Evolutionary conservation across 2,113 vertebrate genomes (phyloP).

Genomic region (Sander lucioperca): DNA sequence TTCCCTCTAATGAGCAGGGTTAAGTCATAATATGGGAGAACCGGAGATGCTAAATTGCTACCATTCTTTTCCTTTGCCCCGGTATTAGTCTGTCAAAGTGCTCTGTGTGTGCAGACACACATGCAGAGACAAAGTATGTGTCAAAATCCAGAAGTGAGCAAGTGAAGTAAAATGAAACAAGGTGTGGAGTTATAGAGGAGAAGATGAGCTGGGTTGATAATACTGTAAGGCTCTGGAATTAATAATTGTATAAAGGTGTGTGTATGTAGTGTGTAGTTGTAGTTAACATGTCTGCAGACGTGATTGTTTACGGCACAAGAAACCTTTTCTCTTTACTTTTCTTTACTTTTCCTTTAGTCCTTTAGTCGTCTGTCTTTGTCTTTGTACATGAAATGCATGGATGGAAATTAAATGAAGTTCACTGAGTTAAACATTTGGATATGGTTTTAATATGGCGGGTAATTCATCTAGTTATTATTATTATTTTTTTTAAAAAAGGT

Average conservation of each 20-base stretch:
- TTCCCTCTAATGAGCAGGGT: conserved; percentile 56
- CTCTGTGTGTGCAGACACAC: conserved; percentile 34
- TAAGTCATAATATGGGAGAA: conserved; percentile 46
- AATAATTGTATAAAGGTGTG: conserved; percentile 39
- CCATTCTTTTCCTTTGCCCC: conserved; percentile 59
- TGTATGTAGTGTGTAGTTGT: conserved; percentile 1
- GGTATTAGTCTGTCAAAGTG: conserved; percentile 38
- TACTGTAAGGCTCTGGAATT: conserved; percentile 43
- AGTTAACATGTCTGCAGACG: conserved; percentile 14
- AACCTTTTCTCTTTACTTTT: conserved; percentile 10
- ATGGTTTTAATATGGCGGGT: conserved; percentile 10
- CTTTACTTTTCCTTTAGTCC: neutral
- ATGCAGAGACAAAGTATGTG: conserved; percentile 53
- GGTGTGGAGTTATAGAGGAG: conserved; percentile 48
- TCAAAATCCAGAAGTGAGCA: conserved; percentile 58
- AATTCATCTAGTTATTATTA: conserved; percentile 13
- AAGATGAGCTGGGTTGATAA: conserved; percentile 35
- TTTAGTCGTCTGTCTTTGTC: conserved; percentile 21
- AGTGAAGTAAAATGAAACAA: conserved; percentile 59
- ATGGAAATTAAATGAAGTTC: conserved; percentile 12
- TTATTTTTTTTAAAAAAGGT: neutral
- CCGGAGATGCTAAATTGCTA: conserved; percentile 65
- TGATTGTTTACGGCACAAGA: conserved; percentile 25
- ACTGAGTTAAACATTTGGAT: conserved; percentile 30
- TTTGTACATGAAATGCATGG: neutral